Percentiles rank a stretch among this genome's conserved stretches.
Conservation (phyloP, 2,797 vertebrate species). For the Eupleurogrammus muticus region DNA sequence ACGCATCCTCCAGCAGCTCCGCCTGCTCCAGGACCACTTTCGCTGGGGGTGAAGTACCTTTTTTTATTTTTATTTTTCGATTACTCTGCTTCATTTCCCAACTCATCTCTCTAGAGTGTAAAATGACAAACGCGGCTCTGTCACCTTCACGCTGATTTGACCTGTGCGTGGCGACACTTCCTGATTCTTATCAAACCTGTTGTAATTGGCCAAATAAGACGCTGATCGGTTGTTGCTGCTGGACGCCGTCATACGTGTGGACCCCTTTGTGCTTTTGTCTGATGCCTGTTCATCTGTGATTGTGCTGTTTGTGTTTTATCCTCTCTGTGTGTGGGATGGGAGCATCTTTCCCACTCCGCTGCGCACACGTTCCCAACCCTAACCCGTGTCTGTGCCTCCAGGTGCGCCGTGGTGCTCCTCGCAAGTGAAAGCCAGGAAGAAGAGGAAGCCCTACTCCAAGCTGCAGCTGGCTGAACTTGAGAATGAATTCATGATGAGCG, state of each 20-base stretch:
- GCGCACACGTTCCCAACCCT: no score
- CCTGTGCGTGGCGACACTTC: not conserved
- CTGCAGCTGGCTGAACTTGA: conserved; percentile 94
- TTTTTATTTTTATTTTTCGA: not conserved
- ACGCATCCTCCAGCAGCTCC: conserved; percentile 82
- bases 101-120: not conserved
- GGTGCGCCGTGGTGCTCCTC: conserved; percentile 92
- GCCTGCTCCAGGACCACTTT: conserved; percentile 86
- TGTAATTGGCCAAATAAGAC: not conserved
- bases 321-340: not conserved
- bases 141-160: not conserved
- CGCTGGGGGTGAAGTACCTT: conserved; percentile 86
- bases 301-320: no score
- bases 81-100: no score
- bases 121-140: no score
- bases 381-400: conserved; percentile 55
- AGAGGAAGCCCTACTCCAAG: conserved; percentile 96
- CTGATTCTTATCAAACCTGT: not conserved
- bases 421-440: conserved; percentile 90
- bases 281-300: not conserved
- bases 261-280: not conserved
- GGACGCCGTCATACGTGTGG: not conserved
- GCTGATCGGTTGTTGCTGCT: not conserved
- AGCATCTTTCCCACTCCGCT: no score
- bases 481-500: conserved; percentile 93